Evolutionary conservation across 2,888 invertebrate species (phyloP), one percentile per base, ranked within the genome.

Genomic region (Hypsopygia costalis): DNA sequence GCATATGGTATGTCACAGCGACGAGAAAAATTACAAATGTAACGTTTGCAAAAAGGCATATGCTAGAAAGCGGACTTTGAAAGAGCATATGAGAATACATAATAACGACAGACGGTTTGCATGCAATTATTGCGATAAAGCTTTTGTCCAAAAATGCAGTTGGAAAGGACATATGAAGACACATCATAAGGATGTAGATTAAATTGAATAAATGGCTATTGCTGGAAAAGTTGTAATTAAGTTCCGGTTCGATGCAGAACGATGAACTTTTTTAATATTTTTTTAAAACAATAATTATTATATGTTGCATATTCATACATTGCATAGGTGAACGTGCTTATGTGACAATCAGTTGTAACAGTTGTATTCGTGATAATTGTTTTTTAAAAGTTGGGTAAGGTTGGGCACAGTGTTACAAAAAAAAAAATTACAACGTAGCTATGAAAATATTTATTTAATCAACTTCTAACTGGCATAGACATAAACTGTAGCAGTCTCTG

Each of bases 401-500:
- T 21, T 3, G 35, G 35, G 35, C 25, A 25, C 35, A 35, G 10
- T 35, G 35, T 35, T 35, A 35, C 27, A 35, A 35, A 21, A 21
- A 21, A 21, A 21, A 21, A 21, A 5, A 21, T 1, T 35, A 28
- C 9, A 42, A 36, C 32, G n/a, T 41, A 41, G 10, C 20, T 35
- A 36, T 16, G 27, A 34, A 31, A 32, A 36, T 35, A 35, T 39
- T 32, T 31, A 35, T 20, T 39, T 43, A 43, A 43, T 43, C 32
- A 38, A 32, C 35, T 31, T 8, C 11, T 43, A 35, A 33, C 35
- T 34, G 34, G 34, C 22, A 38, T 38, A 11, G 10, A 34, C 7
- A 34, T 43, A 39, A 43, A 43, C 34, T 43, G 11, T 39, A 38
- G 38, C 35, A 39, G 35, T 43, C 25, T 39, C 28, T 39, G 25